These are phyloP conservation scores for Diplodus puntazzo DNA, from an alignment of 2,797 vertebrate genomes.

Conservation along the genomic window DNA sequence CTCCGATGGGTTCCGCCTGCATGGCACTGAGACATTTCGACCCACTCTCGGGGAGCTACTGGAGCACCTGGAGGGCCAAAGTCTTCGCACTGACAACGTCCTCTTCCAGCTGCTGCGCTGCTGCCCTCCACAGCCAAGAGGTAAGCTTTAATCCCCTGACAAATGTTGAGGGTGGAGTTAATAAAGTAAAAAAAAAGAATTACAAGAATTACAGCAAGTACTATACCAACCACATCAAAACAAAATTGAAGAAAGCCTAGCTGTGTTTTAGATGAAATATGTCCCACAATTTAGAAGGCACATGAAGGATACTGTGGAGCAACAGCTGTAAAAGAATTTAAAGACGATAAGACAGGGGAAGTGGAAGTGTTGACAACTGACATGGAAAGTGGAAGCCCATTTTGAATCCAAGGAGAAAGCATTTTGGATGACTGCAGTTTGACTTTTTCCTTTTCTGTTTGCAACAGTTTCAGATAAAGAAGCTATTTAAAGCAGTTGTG, in stretches of 20 bases:
- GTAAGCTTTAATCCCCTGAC: conserved; percentile 71
- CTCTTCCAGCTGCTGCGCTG: conserved; percentile 92
- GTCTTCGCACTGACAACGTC: conserved; percentile 93
- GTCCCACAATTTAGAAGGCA: no score
- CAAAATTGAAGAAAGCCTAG: not conserved
- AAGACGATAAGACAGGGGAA: not conserved
- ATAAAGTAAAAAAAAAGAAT: no score
- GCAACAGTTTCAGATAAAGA: not conserved
- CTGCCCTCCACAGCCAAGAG: conserved; percentile 96
- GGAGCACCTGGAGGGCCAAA: conserved; percentile 93
- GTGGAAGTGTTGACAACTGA: not conserved
- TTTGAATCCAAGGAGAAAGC: not conserved
- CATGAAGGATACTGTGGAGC: not conserved
- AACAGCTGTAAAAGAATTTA: not conserved
- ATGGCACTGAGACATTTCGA: conserved; percentile 88
- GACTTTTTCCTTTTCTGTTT: no score
- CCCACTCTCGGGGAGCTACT: conserved; percentile 90
- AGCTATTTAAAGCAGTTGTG: not conserved
- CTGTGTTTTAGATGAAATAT: not conserved
- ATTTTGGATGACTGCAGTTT: not conserved
- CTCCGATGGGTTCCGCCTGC: conserved; percentile 85
- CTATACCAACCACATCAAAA: not conserved
- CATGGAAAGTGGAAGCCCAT: conserved; percentile 2
- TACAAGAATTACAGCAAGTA: not conserved
- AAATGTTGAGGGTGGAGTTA: not conserved